Evolutionary conservation across 1,140 invertebrate genomes (phyloP), one percentile per base, ranked within the genome.

Genomic region (Drosophila pandora): DNA sequence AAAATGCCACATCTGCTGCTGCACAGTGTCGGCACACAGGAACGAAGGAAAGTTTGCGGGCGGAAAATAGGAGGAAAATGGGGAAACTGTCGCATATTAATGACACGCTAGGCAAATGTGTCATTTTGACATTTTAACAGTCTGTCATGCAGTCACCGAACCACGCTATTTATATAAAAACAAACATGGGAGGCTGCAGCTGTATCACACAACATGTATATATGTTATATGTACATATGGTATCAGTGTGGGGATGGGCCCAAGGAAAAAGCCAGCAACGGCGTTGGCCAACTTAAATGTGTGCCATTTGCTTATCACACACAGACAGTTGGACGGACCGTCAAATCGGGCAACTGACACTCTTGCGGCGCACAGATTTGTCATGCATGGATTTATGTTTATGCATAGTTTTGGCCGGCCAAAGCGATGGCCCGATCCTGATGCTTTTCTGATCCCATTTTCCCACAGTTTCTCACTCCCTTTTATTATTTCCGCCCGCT

Each of bases 101-200:
- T 87, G 83, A 88, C 84, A 88, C 79, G 79, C 84, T 88, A 88
- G 83, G 83, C 83, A 88, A 88, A 88, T 88, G 79, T 88, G 83
- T 88, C 83, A 88, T 88, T 87, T 88, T 88, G 83, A 88, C 83
- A 83, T 88, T 88, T 88, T 83, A 88, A 88, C 83, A 88, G 83
- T 88, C 83, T 88, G 83, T 88, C 83, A 88, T 88, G 79, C 83
- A 88, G 75, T 88, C 83, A 73, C 79, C 76, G 65, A 88, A 89
- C 83, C 83, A 83, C 84, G 76, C 71, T 70, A 88, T 87, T 81
- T 85, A 74, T 81, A 88, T 60, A 72, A 76, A 74, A 59, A 69
- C 67, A 84, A 62, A 50, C 54, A 67, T 67, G 76, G 63, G 83
- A 87, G 67, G 79, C 82, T 88, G 82, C 41, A 77, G 65, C 67